Conservation (phyloP, 2,113 vertebrate genomes). For the Coptodon rendalli region DNA sequence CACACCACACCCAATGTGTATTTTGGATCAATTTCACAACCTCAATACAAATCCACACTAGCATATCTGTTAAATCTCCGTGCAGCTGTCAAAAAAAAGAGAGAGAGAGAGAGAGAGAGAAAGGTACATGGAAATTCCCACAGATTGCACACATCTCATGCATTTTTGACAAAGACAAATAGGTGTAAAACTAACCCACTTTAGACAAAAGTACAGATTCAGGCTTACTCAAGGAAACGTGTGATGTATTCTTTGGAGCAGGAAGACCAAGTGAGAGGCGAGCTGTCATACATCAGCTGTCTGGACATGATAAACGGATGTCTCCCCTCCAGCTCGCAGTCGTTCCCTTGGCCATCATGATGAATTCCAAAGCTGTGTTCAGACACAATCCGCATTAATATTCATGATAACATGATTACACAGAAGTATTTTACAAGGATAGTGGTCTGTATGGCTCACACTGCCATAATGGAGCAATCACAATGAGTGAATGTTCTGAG, state of each 20-base stretch:
- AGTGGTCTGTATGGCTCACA: neutral
- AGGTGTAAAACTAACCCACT: neutral
- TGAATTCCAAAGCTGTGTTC: conserved; percentile 89
- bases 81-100: neutral
- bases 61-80: neutral
- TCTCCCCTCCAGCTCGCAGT: conserved; percentile 84
- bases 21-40: neutral
- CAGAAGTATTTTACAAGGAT: neutral
- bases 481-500: neutral
- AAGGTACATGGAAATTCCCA: neutral
- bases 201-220: neutral
- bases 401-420: neutral
- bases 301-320: conserved; percentile 93
- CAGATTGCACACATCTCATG: neutral
- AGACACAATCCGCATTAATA: neutral
- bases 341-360: conserved; percentile 94
- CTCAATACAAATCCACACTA: neutral
- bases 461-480: neutral
- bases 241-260: conserved; percentile 99
- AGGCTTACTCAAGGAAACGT: conserved; percentile 91
- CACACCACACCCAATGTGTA: too few relatives aligned
- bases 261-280: conserved; percentile 90
- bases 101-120: accelerated
- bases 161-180: neutral
- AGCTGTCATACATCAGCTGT: conserved; percentile 91